phyloP scores from a whole-genome alignment of 1,140 invertebrate genomes.

The Penaeus japonicus region DNA sequence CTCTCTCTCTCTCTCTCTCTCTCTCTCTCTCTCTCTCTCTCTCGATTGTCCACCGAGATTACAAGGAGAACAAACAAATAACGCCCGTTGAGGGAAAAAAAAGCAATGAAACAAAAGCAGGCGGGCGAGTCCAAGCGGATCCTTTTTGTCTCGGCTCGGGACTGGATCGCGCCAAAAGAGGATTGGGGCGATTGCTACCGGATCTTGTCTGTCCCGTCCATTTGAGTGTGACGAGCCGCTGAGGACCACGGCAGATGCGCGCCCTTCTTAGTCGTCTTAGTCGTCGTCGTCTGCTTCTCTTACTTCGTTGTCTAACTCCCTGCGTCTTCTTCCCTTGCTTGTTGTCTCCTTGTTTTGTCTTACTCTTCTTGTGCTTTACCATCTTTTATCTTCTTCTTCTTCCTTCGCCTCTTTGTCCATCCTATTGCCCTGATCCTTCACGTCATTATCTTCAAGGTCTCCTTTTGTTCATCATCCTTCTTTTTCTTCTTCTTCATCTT shows the following conservation, averaged over 20 bases:
- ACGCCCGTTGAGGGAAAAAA: too few species aligned
- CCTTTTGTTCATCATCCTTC: background rate
- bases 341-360: background rate
- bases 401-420: background rate
- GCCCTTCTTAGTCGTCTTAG: background rate
- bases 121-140: background rate
- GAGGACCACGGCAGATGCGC: background rate
- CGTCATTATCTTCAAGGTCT: background rate
- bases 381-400: background rate
- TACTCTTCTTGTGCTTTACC: background rate
- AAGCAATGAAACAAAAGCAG: background rate
- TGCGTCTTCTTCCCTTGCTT: background rate
- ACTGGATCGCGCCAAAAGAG: slow-evolving; percentile 24
- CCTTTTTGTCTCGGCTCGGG: slow-evolving; percentile 14
- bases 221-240: slow-evolving; percentile 18
- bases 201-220: slow-evolving; percentile 22
- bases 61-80: background rate
- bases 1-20: too few species aligned
- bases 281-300: too few species aligned
- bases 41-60: background rate
- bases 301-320: too few species aligned
- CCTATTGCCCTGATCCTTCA: background rate
- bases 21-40: too few species aligned
- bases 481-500: too few species aligned
- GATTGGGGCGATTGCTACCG: slow-evolving; percentile 22